phyloP scores from a whole-genome alignment of 2,888 invertebrate species.

The Cataglyphis rosenhaueri region DNA sequence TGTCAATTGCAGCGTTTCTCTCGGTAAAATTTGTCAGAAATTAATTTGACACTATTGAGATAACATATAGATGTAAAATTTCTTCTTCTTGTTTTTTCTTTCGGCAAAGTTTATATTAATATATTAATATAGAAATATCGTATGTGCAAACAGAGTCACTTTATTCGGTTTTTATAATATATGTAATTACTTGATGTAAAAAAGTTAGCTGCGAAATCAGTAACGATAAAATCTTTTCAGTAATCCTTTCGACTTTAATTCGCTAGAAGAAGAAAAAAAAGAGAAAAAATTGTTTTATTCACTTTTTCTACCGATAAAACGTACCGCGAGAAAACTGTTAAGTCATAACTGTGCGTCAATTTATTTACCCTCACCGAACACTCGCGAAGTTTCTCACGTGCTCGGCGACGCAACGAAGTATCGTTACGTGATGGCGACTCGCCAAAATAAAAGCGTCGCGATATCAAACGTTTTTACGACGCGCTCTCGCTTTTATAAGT shows the following conservation, averaged over 20 bases:
- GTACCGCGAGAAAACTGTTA: constrained; percentile 34
- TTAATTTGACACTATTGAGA: background rate
- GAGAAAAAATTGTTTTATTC: constrained; percentile 15
- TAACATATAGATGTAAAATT: background rate
- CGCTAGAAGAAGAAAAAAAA: background rate
- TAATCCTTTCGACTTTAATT: constrained; percentile 25
- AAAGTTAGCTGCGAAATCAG: background rate
- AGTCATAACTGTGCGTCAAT: constrained; percentile 46
- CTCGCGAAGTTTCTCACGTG: constrained; percentile 39
- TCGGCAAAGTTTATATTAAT: background rate
- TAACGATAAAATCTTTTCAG: constrained; percentile 24
- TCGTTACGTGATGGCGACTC: constrained; percentile 40
- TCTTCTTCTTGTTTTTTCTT: background rate
- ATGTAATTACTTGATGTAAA: constrained; percentile 23
- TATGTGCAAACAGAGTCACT: background rate
- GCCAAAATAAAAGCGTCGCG: constrained; percentile 39
- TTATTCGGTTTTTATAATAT: background rate
- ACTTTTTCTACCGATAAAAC: background rate
- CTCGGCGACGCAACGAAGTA: constrained; percentile 16
- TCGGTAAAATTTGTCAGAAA: constrained; percentile 14
- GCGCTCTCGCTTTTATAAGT: constrained; percentile 1
- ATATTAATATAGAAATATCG: background rate
- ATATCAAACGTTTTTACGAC: constrained; percentile 37
- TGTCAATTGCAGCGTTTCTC: background rate
- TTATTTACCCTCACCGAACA: constrained; percentile 30